Evolutionary conservation across 1,140 invertebrate species (phyloP).

Genomic region (Trichoplusia ni): DNA sequence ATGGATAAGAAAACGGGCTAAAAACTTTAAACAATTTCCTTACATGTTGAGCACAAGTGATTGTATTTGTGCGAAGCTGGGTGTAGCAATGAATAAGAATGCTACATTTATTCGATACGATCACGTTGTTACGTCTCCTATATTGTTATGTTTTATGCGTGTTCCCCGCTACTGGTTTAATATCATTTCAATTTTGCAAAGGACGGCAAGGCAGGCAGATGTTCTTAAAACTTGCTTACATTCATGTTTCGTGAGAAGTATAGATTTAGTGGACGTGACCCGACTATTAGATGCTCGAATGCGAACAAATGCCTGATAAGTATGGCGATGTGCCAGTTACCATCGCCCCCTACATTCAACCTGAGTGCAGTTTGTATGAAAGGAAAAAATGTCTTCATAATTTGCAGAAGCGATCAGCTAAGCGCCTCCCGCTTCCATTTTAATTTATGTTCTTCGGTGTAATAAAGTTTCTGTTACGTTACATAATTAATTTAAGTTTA

Average conservation of each 20-base stretch:
- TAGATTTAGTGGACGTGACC: slow-evolving; percentile 36
- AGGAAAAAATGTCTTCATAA: slow-evolving; percentile 10
- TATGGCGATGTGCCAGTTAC: slow-evolving; percentile 18
- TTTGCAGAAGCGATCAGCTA: neutral
- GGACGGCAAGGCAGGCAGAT: slow-evolving; percentile 25
- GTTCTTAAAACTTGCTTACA: slow-evolving; percentile 39
- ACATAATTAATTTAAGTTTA: too few species aligned
- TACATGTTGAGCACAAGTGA: neutral
- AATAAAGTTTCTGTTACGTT: too few species aligned
- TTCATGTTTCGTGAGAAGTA: slow-evolving; percentile 34
- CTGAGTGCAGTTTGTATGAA: slow-evolving; percentile 15
- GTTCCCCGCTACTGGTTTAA: neutral
- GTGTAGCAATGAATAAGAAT: neutral
- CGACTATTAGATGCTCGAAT: slow-evolving; percentile 10
- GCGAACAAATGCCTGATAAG: slow-evolving; percentile 9
- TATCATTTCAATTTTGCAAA: slow-evolving; percentile 24
- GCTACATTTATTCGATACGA: slow-evolving; percentile 5
- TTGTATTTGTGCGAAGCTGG: neutral
- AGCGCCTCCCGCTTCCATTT: neutral
- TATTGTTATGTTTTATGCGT: neutral
- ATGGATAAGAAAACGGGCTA: neutral
- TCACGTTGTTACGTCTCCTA: neutral
- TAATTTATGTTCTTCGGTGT: slow-evolving; percentile 8
- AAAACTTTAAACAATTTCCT: slow-evolving; percentile 7
- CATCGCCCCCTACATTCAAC: neutral